A percentile compares a stretch with the other conserved stretches of the same genome.
These are phyloP conservation scores for Spea hammondii DNA, from an alignment of 2,797 vertebrate species.

Conservation along the genomic window DNA sequence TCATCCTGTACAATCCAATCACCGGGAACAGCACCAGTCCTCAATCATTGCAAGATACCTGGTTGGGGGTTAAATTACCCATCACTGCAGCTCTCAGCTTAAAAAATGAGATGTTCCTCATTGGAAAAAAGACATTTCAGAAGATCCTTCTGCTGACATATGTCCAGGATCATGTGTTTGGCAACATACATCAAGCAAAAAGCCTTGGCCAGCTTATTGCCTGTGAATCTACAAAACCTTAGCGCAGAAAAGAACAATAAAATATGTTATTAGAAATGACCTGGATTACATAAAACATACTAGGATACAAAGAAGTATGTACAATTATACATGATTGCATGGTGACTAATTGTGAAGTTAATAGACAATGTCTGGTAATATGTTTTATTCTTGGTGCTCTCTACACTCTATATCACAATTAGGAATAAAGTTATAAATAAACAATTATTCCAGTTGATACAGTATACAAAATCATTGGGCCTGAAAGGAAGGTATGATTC, in stretches of 20 bases:
- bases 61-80: conserved; percentile 41
- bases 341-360: too few species aligned
- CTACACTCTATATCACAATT: too few species aligned
- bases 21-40: conserved; percentile 35
- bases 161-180: conserved; percentile 36
- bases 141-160: conserved; percentile 41
- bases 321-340: too few species aligned
- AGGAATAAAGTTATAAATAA: too few species aligned
- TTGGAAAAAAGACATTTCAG: conserved; percentile 45
- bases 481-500: too few species aligned
- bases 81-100: conserved; percentile 38
- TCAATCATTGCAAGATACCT: conserved; percentile 35
- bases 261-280: too few species aligned
- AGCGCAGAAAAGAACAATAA: background rate
- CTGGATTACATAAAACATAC: too few species aligned
- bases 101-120: conserved; percentile 46
- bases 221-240: conserved; percentile 18
- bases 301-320: too few species aligned
- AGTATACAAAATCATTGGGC: too few species aligned
- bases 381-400: too few species aligned
- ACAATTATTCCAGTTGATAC: too few species aligned
- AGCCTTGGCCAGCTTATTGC: conserved; percentile 19
- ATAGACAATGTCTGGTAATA: too few species aligned
- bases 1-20: conserved; percentile 30
- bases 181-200: conserved; percentile 41